Evolutionary conservation across 92 coral and sea anemone species (phyloP).

Genomic region (Epizoanthus scotinus): DNA sequence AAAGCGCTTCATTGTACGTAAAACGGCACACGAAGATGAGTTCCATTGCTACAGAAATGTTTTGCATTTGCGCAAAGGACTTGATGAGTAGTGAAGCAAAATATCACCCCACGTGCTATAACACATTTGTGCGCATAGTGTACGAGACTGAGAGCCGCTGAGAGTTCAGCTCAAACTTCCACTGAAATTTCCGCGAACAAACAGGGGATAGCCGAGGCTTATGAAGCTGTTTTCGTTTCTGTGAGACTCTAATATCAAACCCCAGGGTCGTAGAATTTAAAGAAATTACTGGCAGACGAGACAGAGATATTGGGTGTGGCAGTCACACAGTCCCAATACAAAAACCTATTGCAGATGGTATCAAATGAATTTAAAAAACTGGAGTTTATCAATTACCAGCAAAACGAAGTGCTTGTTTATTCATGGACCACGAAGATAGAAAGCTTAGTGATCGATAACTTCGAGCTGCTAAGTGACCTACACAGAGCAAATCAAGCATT

Average conservation of each 20-base stretch:
- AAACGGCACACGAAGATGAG: conserved; percentile 30
- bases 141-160: conserved; percentile 39
- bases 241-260: conserved; percentile 56
- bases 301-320: conserved; percentile 33
- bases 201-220: conserved; percentile 33
- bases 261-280: conserved; percentile 53
- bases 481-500: conserved; percentile 20
- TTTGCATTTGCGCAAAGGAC: conserved; percentile 44
- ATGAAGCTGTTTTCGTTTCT: conserved; percentile 58
- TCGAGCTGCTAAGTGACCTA: conserved; percentile 50
- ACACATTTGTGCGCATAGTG: conserved; percentile 44
- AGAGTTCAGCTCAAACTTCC: conserved; percentile 8
- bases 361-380: conserved; percentile 50
- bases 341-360: conserved; percentile 54
- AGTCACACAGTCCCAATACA: conserved; percentile 14
- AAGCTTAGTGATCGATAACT: conserved; percentile 42
- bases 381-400: conserved; percentile 47
- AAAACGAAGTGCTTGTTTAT: conserved; percentile 53
- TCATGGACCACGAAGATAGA: conserved; percentile 35
- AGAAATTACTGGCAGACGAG: conserved; percentile 51
- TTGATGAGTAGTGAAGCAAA: conserved; percentile 53
- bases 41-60: conserved; percentile 32
- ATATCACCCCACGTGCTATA: conserved; percentile 45
- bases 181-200: conserved; percentile 29
- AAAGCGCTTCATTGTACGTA: conserved; percentile 47